A percentile compares a stretch with the other conserved stretches of the same genome.
Evolutionary conservation across 2,113 vertebrate species (phyloP).

Genomic region (Salvelinus sp.): DNA sequence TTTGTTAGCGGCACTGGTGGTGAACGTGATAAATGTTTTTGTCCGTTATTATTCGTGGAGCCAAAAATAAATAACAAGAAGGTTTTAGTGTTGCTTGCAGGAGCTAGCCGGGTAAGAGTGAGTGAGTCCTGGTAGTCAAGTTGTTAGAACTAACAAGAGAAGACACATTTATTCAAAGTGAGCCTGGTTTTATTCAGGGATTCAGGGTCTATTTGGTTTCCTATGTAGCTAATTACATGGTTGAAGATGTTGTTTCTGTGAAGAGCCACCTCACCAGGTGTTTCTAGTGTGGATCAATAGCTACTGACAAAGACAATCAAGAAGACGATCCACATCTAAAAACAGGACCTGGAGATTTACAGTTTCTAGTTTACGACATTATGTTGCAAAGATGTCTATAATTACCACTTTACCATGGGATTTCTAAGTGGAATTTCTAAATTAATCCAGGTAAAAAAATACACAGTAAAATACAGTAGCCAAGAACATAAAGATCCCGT

Average conservation of each 20-base stretch:
- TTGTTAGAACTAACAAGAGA: constrained; percentile 9
- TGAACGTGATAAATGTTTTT: neutral
- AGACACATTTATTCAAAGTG: neutral
- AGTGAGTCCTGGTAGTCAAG: neutral
- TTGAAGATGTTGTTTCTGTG: constrained; percentile 2
- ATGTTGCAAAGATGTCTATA: too few relatives aligned
- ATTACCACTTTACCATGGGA: too few relatives aligned
- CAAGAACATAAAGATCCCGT: neutral
- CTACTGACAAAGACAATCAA: neutral
- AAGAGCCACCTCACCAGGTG: neutral
- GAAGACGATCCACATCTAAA: too few relatives aligned
- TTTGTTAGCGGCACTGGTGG: neutral
- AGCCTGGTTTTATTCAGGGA: neutral
- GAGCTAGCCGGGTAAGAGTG: neutral
- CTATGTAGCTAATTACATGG: neutral
- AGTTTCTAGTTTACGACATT: too few relatives aligned
- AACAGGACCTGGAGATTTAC: too few relatives aligned
- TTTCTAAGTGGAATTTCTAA: too few relatives aligned
- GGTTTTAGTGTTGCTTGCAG: neutral
- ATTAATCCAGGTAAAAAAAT: too few relatives aligned
- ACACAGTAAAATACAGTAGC: neutral
- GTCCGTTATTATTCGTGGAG: neutral
- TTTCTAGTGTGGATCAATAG: neutral
- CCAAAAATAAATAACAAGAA: neutral
- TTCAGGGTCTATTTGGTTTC: neutral